A percentile compares a stretch with the other conserved stretches of the same genome.
phyloP scores from a whole-genome alignment of 2,888 invertebrate species.

The Xestia rhomboidea region DNA sequence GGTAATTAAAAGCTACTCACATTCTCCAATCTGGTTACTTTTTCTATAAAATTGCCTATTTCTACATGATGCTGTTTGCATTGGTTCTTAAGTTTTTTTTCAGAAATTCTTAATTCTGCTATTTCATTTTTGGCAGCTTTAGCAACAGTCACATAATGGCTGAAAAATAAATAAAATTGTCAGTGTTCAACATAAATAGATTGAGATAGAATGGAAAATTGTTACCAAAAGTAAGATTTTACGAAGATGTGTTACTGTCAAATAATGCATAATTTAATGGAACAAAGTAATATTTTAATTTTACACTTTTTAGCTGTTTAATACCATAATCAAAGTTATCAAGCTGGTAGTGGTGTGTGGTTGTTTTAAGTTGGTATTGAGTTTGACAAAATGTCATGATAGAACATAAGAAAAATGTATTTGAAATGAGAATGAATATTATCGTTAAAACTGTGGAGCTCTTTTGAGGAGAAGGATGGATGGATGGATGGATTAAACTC shows the following conservation, averaged over 20 bases:
- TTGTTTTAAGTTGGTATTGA: neutral
- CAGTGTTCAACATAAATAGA: neutral
- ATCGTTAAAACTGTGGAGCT: neutral
- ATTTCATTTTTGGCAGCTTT: slow-evolving; percentile 22
- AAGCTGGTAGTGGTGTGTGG: too few species aligned
- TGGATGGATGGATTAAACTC: neutral
- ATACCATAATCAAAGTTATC: neutral
- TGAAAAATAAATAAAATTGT: slow-evolving; percentile 26
- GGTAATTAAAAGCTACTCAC: slow-evolving; percentile 68
- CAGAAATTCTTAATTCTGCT: slow-evolving; percentile 65
- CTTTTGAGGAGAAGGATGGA: neutral
- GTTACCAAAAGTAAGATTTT: neutral
- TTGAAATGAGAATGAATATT: neutral
- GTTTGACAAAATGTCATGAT: neutral
- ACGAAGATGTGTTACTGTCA: neutral
- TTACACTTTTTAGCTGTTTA: neutral
- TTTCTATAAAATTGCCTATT: slow-evolving; percentile 74
- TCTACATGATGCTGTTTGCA: slow-evolving; percentile 78
- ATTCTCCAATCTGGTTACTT: slow-evolving; percentile 73
- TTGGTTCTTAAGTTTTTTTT: slow-evolving; percentile 60
- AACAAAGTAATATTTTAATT: neutral
- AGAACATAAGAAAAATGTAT: neutral
- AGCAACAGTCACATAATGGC: slow-evolving; percentile 25
- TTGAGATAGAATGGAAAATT: neutral
- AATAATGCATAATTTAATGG: neutral